These are phyloP conservation scores for Bimastos eiseni DNA, from an alignment of 2,888 invertebrate species.

Conservation along the genomic window DNA sequence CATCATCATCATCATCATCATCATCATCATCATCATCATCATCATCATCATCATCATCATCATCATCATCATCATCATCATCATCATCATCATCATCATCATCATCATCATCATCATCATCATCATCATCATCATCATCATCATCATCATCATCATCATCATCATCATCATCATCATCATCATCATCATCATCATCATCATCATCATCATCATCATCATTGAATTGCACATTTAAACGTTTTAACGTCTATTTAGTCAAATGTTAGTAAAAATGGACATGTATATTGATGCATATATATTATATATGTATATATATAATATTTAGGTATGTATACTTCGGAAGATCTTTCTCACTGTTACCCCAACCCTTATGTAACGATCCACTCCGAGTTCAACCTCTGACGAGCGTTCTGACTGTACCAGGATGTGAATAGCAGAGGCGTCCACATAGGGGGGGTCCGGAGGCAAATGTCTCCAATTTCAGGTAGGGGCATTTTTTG, in stretches of 20 bases:
- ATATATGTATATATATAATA: too few relatives aligned
- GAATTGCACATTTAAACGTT: neutral
- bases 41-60: neutral
- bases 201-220: neutral
- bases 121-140: neutral
- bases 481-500: too few relatives aligned
- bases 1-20: slow-evolving; percentile 22
- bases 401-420: neutral
- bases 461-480: too few relatives aligned
- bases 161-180: slow-evolving; percentile 4
- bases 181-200: neutral
- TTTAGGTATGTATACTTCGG: too few relatives aligned
- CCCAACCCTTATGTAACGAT: neutral
- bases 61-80: slow-evolving; percentile 18
- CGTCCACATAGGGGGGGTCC: too few relatives aligned
- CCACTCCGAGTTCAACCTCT: neutral
- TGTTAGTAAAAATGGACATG: too few relatives aligned
- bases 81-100: neutral
- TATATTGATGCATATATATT: too few relatives aligned
- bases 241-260: neutral
- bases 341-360: neutral
- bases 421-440: too few relatives aligned
- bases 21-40: neutral
- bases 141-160: slow-evolving; percentile 15
- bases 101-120: neutral